Base-by-base conservation (phyloP, 2,113 vertebrate genomes). In the Chamaetylas fuelleborni region DNA sequence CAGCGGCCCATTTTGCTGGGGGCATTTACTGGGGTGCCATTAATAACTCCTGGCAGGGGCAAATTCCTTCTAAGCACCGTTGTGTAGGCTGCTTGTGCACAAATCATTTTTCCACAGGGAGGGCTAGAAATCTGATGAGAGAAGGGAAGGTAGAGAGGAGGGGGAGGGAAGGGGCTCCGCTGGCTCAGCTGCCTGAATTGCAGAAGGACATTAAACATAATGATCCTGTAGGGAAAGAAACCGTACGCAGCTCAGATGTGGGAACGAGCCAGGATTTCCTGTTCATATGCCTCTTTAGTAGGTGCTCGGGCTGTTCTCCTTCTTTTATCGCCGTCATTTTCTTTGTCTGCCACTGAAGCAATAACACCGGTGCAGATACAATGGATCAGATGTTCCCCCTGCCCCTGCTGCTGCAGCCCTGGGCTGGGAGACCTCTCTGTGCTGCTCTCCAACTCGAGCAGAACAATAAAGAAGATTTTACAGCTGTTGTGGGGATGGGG, bases 391-490 rank as follows among this genome's bases (percentile, higher is more conserved):
- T 92, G 88, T 86, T 89, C 85, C 86, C 57, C 61, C 62, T 89
- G 70, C 86, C 80, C 73, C 42, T 71, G 83, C 81, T 93, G 92
- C 89, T 72, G 79, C 76, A 86, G 80, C 84, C 60, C 77, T 61
- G 29, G 3, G 78, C 85, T 51, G 0, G 79, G 72, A 93, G 79
- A 81, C 78, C 88, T 85, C 93, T 86, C 78, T 65, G 40, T 45
- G 47, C 88, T 2, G 24, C 94, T 84, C 90, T 95, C 73, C 62
- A 47, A 34, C 73, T 69, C 43, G 5, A 92, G 58, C 57, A 84
- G 89, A 97, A 97, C 88, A 96, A 95, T 91, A 92, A 97, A 87
- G 92, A 92, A 92, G 91, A 80, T 93, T 96, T 97, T 96, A 97
- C 95, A 96, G 91, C 95, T 97, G 93, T 96, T 95, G 83, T 43